Base-by-base conservation (phyloP, 64 coral and sea anemone species). In the Montipora foliosa region DNA sequence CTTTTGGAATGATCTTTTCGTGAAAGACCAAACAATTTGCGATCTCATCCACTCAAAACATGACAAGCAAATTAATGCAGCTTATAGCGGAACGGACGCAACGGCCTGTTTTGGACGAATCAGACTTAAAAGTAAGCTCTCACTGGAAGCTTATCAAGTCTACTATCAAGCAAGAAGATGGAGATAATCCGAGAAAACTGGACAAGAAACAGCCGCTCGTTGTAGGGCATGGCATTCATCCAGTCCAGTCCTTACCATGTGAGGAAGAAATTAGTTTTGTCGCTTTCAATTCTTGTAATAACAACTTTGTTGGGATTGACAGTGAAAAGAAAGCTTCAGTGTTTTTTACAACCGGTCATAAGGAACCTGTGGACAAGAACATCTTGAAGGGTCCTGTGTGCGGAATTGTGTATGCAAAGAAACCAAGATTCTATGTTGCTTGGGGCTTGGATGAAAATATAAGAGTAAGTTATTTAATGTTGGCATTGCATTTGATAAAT, bases 131-230 rank as follows among this genome's bases (percentile, higher is more conserved):
- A 88, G 96, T 98, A 21, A 98, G 96, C 78, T 98, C 96, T 6
- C 96, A 98, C 44, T 98, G 96, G 96, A 95, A 95, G 81, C 89
- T 98, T 71, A 92, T 98, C 58, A 93, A 93, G 7, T 47, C 88
- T 12, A 81, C 89, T 5, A 89, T 98, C 19, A 78, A 92, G 25
- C 81, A 79, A 29, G 78, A 74, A 66, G 66, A 87, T 47, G 78
- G 61, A 16, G 93, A 95, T 25, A 84, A 95, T 44, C 96, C 93
- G 4, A 87, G 84, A 22, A 89, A 94, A 89, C 74, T 98, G 67
- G 96, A 98, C 79, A 68, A 92, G 22, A 83, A 98, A 70, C 66
- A 91, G 14, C 47, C 96, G 71, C 73, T 75, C 44, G 11, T 49
- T 61, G 89, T 98, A 9, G 96, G 93, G 19, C 96, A 98, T 17